Conservation (phyloP, 2,888 invertebrate species). For the Lasius platythorax region DNA sequence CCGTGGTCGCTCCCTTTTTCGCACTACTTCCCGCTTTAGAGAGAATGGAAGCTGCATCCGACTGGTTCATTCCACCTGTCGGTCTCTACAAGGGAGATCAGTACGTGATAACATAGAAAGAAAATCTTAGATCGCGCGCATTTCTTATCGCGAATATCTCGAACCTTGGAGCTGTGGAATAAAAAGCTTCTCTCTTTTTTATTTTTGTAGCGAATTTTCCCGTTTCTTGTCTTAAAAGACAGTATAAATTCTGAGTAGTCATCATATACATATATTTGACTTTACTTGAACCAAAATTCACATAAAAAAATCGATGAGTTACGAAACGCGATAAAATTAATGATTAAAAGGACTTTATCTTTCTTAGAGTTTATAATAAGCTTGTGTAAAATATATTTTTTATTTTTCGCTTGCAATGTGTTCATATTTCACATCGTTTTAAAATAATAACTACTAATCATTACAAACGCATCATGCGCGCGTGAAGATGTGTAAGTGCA, state of each 20-base stretch:
- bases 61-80: slow-evolving; percentile 57
- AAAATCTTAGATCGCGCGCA: slow-evolving; percentile 26
- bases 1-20: slow-evolving; percentile 49
- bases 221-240: not conserved
- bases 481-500: not conserved
- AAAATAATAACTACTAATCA: not conserved
- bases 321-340: not conserved
- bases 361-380: not conserved
- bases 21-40: slow-evolving; percentile 2
- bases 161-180: slow-evolving; percentile 12
- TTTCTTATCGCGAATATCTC: slow-evolving; percentile 35
- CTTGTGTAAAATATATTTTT: not conserved
- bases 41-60: slow-evolving; percentile 4
- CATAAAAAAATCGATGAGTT: not conserved
- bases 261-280: not conserved
- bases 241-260: not conserved
- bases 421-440: not conserved
- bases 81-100: slow-evolving; percentile 25
- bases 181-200: slow-evolving; percentile 19
- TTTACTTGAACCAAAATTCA: not conserved
- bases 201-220: not conserved
- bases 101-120: not conserved
- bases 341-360: not conserved
- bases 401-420: not conserved
- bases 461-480: not conserved